Conservation (phyloP, 1,140 invertebrate species). For the Drosophila rufa region DNA sequence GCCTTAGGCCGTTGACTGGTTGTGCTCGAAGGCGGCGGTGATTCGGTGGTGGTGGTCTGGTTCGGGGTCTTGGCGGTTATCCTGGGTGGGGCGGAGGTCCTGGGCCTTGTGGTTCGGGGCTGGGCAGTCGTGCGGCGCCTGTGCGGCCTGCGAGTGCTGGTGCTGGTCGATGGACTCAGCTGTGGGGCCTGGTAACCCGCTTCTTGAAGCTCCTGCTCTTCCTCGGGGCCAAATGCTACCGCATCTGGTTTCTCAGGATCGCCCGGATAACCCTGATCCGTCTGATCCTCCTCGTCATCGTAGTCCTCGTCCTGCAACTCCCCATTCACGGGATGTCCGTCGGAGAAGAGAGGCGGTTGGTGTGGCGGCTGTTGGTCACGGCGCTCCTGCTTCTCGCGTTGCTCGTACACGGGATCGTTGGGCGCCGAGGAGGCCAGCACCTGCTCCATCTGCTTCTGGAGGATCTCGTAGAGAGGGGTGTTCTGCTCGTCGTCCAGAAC, state of each 20-base stretch:
- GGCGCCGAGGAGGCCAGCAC: slow-evolving; percentile 62
- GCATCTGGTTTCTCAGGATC: slow-evolving; percentile 63
- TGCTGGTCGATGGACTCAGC: slow-evolving; percentile 8
- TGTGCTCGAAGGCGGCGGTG: not conserved
- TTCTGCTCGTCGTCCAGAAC: slow-evolving; percentile 62
- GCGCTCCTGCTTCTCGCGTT: slow-evolving; percentile 45
- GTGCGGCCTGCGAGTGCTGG: slow-evolving; percentile 13
- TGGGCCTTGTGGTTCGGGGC: slow-evolving; percentile 51
- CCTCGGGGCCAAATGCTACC: slow-evolving; percentile 3
- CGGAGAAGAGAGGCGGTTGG: slow-evolving; percentile 56
- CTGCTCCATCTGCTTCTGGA: slow-evolving; percentile 81
- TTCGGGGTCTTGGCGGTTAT: slow-evolving; percentile 22
- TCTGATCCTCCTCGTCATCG: slow-evolving; percentile 51
- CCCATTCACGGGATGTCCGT: slow-evolving; percentile 19
- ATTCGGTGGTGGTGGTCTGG: slow-evolving; percentile 34
- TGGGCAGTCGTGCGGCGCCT: slow-evolving; percentile 35
- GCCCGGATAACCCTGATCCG: slow-evolving; percentile 30
- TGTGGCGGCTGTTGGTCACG: slow-evolving; percentile 52
- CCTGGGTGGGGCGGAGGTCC: slow-evolving; percentile 1
- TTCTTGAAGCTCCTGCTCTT: slow-evolving; percentile 37
- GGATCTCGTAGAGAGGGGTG: slow-evolving; percentile 72
- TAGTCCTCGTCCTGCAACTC: slow-evolving; percentile 66
- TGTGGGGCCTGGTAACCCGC: slow-evolving; percentile 39
- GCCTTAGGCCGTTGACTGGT: slow-evolving; percentile 19
- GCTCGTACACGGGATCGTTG: slow-evolving; percentile 64